A percentile compares a stretch with the other conserved stretches of the same genome.
These are phyloP conservation scores for Phaonia tiefii DNA, from an alignment of 2,888 invertebrate species.

Conservation along the genomic window DNA sequence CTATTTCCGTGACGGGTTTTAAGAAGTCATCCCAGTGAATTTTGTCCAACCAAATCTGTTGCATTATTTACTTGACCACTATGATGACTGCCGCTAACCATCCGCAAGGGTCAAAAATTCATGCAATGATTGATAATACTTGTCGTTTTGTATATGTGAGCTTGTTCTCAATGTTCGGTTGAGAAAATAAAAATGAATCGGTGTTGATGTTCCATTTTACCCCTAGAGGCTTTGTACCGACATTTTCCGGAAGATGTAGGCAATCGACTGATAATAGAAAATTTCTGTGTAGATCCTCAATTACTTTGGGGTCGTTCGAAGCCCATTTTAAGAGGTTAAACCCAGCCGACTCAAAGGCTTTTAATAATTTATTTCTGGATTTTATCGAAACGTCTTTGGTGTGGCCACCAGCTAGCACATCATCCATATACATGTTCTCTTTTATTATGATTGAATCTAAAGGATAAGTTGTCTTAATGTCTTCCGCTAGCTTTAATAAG, in stretches of 20 bases:
- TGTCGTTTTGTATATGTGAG: no score
- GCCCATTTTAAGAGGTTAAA: slow-evolving; percentile 22
- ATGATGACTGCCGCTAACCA: no score
- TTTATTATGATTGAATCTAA: neutral
- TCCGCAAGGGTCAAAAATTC: no score
- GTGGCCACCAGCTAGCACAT: slow-evolving; percentile 20
- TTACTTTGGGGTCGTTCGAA: no score
- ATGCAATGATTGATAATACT: no score
- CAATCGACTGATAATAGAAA: slow-evolving; percentile 36
- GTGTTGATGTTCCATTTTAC: slow-evolving; percentile 45
- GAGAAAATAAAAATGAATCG: no score
- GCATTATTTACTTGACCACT: no score
- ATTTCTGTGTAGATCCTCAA: slow-evolving; percentile 17
- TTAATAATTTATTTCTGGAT: neutral
- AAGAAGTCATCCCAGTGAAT: no score
- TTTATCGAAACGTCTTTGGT: neutral
- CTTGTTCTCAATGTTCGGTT: slow-evolving; percentile 8
- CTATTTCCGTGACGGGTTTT: no score
- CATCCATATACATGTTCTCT: neutral
- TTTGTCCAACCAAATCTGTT: no score
- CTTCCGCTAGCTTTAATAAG: slow-evolving; percentile 43
- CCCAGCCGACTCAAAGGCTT: slow-evolving; percentile 9
- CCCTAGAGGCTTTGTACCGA: slow-evolving; percentile 41
- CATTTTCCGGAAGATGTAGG: slow-evolving; percentile 19
- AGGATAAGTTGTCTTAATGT: slow-evolving; percentile 20